Conservation (phyloP, 2,113 vertebrate genomes). For the Eidolon helvum region DNA sequence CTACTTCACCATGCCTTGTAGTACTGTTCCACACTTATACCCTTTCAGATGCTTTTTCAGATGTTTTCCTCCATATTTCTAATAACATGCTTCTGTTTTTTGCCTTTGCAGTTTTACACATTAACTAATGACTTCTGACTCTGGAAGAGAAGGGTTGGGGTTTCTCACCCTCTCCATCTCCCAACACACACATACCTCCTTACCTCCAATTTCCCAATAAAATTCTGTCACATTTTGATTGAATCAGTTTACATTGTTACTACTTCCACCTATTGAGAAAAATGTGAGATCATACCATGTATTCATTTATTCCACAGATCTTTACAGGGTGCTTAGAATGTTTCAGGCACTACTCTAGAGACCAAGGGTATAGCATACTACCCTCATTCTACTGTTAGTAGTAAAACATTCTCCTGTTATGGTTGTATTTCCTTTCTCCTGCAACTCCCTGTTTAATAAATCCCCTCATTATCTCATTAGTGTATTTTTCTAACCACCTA, state of each 20-base stretch:
- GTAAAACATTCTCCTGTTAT: background rate
- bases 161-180: background rate
- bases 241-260: background rate
- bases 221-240: background rate
- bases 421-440: background rate
- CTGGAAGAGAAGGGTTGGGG: background rate
- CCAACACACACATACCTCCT: background rate
- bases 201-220: background rate
- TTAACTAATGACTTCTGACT: background rate
- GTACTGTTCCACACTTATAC: background rate
- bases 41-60: background rate
- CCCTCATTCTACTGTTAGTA: no score
- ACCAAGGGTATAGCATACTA: background rate
- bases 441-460: background rate
- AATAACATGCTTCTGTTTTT: background rate
- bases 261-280: background rate
- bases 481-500: background rate
- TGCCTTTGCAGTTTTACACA: background rate
- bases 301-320: background rate
- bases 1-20: rapidly evolving
- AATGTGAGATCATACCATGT: background rate
- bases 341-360: background rate
- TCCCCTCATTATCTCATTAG: background rate
- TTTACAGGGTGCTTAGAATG: background rate
- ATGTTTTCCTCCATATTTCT: background rate